Conservation (phyloP, 2,113 vertebrate species). For the Petaurus breviceps region DNA sequence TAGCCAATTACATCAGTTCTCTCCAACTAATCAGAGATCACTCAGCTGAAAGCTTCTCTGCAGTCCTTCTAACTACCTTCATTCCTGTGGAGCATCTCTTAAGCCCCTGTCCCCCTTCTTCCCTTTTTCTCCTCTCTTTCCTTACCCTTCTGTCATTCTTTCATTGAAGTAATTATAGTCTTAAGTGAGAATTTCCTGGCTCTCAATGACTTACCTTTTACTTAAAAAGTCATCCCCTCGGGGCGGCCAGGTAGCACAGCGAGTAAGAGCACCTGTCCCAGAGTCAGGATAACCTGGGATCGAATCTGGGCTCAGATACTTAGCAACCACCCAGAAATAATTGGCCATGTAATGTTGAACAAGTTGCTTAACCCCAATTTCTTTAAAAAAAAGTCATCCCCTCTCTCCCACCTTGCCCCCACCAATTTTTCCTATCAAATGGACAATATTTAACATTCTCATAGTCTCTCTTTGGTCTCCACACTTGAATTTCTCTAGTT, state of each 20-base stretch:
- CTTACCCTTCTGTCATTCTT: not conserved
- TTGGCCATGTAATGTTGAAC: too few relatives aligned
- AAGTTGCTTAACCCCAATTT: too few relatives aligned
- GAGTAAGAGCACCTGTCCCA: too few relatives aligned
- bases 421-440: not conserved
- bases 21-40: not conserved
- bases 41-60: not conserved
- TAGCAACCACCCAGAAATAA: too few relatives aligned
- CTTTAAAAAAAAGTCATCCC: not conserved
- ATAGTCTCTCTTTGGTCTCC: not conserved
- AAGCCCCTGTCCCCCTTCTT: not conserved
- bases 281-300: too few relatives aligned
- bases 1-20: not conserved
- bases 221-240: not conserved
- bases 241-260: too few relatives aligned
- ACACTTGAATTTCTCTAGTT: not conserved
- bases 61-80: not conserved
- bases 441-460: not conserved
- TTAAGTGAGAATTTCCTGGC: not conserved
- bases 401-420: too few relatives aligned
- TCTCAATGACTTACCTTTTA: not conserved
- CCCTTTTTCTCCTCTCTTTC: not conserved
- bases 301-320: too few relatives aligned
- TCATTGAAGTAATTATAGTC: not conserved
- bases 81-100: not conserved